These are phyloP conservation scores for Lagocephalus sceleratus DNA, from an alignment of 2,797 vertebrate genomes.

Conservation along the genomic window DNA sequence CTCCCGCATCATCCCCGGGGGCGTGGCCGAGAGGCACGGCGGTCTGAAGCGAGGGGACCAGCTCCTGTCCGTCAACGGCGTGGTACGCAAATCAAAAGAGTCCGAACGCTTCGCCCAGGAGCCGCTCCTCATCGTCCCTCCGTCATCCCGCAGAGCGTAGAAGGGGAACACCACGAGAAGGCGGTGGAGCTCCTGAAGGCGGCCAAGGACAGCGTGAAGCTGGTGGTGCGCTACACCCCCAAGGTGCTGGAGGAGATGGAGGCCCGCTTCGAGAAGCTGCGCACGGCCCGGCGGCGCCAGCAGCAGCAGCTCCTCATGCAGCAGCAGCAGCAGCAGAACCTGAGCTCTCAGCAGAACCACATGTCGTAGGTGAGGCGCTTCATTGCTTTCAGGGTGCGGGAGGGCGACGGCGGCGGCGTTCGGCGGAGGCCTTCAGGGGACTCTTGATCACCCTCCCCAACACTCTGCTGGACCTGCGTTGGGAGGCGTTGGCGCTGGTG, in stretches of 20 bases:
- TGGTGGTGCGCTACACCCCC: constrained; percentile 97
- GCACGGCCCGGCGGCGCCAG: constrained; percentile 92
- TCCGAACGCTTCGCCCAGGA: too few relatives aligned
- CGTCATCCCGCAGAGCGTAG: constrained; percentile 83
- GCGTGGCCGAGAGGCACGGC: constrained; percentile 94
- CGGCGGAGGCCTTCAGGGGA: not conserved
- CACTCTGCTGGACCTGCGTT: too few relatives aligned
- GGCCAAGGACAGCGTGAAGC: constrained; percentile 94
- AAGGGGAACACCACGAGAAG: constrained; percentile 97
- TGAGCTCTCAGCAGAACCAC: constrained; percentile 89
- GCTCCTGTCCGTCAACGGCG: constrained; percentile 95
- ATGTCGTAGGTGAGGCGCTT: constrained; percentile 97
- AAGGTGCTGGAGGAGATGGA: constrained; percentile 99
- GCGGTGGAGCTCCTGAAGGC: constrained; percentile 96
- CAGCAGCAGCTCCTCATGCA: constrained; percentile 96
- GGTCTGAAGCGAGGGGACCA: constrained; percentile 97
- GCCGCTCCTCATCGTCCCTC: not conserved
- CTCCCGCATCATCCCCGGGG: constrained; percentile 97
- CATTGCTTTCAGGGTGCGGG: constrained; percentile 71
- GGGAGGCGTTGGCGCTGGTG: constrained; percentile 5
- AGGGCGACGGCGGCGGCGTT: not conserved
- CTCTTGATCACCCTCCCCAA: too few relatives aligned
- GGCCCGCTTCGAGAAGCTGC: constrained; percentile 95
- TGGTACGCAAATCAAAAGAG: constrained; percentile 78
- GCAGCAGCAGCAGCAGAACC: constrained; percentile 90